Conservation (phyloP, 2,797 vertebrate species). For the Sebastes nivosus region DNA sequence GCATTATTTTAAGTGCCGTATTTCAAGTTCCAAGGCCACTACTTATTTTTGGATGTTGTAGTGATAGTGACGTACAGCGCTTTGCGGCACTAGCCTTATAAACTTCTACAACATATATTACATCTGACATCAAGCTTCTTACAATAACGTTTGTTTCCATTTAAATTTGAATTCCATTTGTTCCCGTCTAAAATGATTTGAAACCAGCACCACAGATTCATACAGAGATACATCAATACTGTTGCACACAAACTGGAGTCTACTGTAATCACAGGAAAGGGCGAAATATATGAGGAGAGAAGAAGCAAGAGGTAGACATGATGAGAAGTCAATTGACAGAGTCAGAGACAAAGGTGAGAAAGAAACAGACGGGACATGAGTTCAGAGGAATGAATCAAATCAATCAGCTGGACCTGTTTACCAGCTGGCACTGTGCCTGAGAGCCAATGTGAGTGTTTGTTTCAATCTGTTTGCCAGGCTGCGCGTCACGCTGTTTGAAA, state of each 20-base stretch:
- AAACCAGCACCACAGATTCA: neutral
- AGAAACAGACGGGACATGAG: neutral
- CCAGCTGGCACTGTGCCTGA: constrained; percentile 22
- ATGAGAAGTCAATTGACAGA: neutral
- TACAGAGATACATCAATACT: neutral
- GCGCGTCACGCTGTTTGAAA: constrained; percentile 13
- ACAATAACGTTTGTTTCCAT: neutral
- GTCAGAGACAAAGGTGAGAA: neutral
- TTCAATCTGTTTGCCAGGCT: constrained; percentile 32
- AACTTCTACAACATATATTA: neutral
- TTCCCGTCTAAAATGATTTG: neutral
- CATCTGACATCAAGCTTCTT: neutral
- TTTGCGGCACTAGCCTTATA: neutral
- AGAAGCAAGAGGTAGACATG: neutral
- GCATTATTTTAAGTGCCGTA: neutral
- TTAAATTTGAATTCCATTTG: neutral
- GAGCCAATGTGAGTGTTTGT: constrained; percentile 18
- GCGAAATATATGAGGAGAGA: neutral
- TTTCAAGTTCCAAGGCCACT: neutral
- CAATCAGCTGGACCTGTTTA: constrained; percentile 45
- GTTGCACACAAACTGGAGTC: neutral
- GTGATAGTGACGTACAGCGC: neutral
- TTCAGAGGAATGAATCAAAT: constrained; percentile 26
- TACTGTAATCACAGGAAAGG: neutral
- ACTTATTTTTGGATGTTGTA: neutral